Evolutionary conservation across 2,113 vertebrate genomes (phyloP), one percentile per base, ranked within the genome.

Genomic region (Baryphthengus martii): DNA sequence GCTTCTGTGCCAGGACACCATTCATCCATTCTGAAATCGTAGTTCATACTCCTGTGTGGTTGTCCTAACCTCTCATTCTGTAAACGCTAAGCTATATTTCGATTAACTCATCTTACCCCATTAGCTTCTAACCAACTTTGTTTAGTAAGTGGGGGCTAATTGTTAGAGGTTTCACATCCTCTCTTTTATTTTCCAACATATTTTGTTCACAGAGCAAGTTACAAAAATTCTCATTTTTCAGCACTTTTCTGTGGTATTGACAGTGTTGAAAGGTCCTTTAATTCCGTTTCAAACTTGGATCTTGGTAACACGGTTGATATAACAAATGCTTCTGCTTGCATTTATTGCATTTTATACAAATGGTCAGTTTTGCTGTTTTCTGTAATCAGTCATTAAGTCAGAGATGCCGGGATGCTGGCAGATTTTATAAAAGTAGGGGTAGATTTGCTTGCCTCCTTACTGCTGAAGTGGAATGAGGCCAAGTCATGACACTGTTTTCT

Each of bases 261-360:
- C 76, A 62, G 47, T 62, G 50, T 58, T 84, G 68, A 90, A 87
- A 71, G 76, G 52, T 74, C 76, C 6, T 5, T 56, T 92, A 95
- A 83, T 80, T 95, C 65, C 35, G 20, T 76, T 90, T 66, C 65
- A 89, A 79, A 50, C 65, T 88, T 74, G 55, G 25, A 47, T 88
- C 35, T 74, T 80, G 56, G n/a, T 71, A 77, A 47, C 37, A 44
- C 1, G 3, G 47, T 50, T 70, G 76, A 35, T 89, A 63, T 0
- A 84, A 31, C 56, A 74, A 92, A 59, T 55, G 26, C 37, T 45
- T 74, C 23, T 83, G 40, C 73, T 89, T 15, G 0, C 40, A 28
- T 35, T 91, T 92, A 90, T 85, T 90, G 29, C 56, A 11, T 92
- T 87, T 93, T 66, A 89, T 81, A 89, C 52, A 93, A 95, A 89